Evolutionary conservation across 1,140 invertebrate genomes (phyloP).

Genomic region (Cardiocondyla obscurior): DNA sequence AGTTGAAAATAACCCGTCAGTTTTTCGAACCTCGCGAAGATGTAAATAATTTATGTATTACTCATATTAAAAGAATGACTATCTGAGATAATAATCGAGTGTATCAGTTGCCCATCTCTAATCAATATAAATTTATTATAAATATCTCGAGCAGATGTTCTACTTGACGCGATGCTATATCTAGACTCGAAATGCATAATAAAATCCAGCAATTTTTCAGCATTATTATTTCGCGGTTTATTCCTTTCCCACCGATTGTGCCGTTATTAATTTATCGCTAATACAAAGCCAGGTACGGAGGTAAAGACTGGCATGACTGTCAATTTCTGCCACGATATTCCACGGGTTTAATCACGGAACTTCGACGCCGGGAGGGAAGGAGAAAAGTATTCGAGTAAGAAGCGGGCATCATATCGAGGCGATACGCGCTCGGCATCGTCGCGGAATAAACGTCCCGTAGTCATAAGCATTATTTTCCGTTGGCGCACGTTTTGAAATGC

Average conservation of each 20-base stretch:
- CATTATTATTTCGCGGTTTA: neutral
- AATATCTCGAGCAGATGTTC: neutral
- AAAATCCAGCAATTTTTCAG: neutral
- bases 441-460: constrained; percentile 31
- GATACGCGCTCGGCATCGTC: constrained; percentile 11
- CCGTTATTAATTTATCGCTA: neutral
- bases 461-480: constrained; percentile 43
- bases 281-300: neutral
- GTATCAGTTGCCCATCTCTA: neutral
- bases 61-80: neutral
- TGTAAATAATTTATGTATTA: constrained; percentile 4
- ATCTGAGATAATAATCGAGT: constrained; percentile 22
- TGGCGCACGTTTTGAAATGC: constrained; percentile 29
- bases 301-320: neutral
- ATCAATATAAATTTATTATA: constrained; percentile 7
- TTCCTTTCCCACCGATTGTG: neutral
- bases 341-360: neutral
- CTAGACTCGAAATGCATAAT: neutral
- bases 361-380: neutral
- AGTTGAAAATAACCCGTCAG: neutral
- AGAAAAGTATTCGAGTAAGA: constrained; percentile 20
- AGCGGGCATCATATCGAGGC: neutral
- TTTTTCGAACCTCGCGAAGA: neutral
- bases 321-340: neutral
- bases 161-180: neutral